Conservation (phyloP, 1,140 invertebrate species). For the Drosophila nigrodunni region DNA sequence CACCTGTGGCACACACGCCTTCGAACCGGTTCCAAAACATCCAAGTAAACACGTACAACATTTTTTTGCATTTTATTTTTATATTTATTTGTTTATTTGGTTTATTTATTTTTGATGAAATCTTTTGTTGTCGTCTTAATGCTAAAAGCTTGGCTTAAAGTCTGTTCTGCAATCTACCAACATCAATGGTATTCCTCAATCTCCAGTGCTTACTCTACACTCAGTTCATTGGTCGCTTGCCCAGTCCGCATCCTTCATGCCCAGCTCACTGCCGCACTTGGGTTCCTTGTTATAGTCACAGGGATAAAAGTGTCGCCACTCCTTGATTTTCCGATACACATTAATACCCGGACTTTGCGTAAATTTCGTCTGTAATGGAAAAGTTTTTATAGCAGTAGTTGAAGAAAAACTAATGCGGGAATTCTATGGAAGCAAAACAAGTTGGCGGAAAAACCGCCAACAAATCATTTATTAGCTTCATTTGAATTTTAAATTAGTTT, state of each 20-base stretch:
- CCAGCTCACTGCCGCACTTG: constrained; percentile 71
- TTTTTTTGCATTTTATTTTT: constrained; percentile 16
- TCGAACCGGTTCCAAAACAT: constrained; percentile 55
- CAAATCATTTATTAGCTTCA: too few relatives aligned
- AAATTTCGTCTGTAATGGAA: constrained; percentile 56
- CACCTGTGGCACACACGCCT: constrained; percentile 40
- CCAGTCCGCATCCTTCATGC: constrained; percentile 67
- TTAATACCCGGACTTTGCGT: constrained; percentile 86
- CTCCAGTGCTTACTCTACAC: neutral
- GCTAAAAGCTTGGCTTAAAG: constrained; percentile 26
- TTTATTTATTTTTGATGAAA: constrained; percentile 16
- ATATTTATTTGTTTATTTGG: constrained; percentile 31
- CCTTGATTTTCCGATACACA: constrained; percentile 85
- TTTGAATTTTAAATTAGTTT: too few relatives aligned
- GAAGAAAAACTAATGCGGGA: too few relatives aligned
- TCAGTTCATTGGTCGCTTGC: constrained; percentile 26
- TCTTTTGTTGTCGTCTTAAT: constrained; percentile 22
- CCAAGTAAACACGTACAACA: constrained; percentile 12
- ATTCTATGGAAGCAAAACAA: too few relatives aligned
- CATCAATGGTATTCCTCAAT: neutral
- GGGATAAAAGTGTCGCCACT: constrained; percentile 81
- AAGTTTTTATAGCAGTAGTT: neutral
- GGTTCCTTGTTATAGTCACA: constrained; percentile 47
- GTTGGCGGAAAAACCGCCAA: too few relatives aligned
- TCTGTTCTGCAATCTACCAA: neutral